phyloP scores from a whole-genome alignment of 2,888 invertebrate species.

The Cecidostiba fungosa region DNA sequence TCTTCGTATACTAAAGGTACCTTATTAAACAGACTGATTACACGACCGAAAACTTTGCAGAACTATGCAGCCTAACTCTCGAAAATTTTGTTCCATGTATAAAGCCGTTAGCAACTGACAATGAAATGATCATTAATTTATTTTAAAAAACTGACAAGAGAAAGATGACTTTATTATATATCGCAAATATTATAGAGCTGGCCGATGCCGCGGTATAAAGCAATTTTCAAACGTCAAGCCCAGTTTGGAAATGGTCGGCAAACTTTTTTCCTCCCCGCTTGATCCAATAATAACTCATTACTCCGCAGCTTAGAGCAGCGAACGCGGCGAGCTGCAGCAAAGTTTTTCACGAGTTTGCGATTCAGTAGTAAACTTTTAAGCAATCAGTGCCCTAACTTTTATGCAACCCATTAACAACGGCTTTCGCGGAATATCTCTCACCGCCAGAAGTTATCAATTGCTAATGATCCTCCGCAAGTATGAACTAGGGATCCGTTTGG shows the following conservation, averaged over 20 bases:
- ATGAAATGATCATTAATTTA: neutral
- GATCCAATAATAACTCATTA: conserved; percentile 52
- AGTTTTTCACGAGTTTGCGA: conserved; percentile 42
- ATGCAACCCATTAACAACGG: conserved; percentile 29
- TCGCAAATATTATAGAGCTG: neutral
- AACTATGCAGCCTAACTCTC: neutral
- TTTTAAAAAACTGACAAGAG: neutral
- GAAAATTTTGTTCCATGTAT: neutral
- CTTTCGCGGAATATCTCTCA: conserved; percentile 6
- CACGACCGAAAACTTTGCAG: neutral
- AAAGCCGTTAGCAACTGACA: neutral
- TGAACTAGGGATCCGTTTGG: neutral
- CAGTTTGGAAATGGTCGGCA: conserved; percentile 20
- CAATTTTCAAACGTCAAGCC: conserved; percentile 31
- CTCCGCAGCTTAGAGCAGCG: conserved; percentile 9
- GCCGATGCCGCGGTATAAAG: conserved; percentile 13
- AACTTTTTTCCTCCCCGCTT: conserved; percentile 27
- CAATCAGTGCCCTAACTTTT: conserved; percentile 22
- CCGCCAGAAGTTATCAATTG: conserved; percentile 28
- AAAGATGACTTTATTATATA: neutral
- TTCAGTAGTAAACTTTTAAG: conserved; percentile 40
- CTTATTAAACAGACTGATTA: conserved; percentile 2
- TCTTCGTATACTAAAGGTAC: neutral
- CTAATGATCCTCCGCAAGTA: conserved; percentile 20
- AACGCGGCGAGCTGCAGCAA: neutral